Percentiles rank a stretch among this genome's conserved stretches.
These are phyloP conservation scores for Odontamblyopus rebecca DNA, from an alignment of 2,797 vertebrate genomes.

Conservation along the genomic window DNA sequence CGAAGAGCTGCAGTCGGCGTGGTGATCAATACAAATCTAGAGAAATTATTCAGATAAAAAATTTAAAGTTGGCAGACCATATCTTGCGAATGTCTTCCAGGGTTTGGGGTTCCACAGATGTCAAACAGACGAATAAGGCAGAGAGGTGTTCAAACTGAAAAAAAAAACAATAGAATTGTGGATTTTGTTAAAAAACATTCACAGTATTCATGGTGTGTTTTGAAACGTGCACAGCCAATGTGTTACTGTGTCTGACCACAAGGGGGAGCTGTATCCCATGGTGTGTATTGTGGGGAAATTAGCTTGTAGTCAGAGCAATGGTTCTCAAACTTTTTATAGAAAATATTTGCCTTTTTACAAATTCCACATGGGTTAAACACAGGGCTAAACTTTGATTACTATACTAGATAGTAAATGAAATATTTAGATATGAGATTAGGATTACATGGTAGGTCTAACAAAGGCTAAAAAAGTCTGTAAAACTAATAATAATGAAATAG, in stretches of 20 bases:
- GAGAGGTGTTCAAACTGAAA: constrained; percentile 40
- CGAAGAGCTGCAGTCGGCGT: constrained; percentile 1
- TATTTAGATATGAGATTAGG: background rate
- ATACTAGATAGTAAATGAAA: background rate
- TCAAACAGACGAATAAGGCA: constrained; percentile 59
- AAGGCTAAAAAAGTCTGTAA: background rate
- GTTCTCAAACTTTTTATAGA: constrained; percentile 5
- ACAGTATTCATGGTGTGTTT: constrained; percentile 40
- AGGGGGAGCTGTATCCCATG: constrained; percentile 61
- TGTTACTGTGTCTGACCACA: constrained; percentile 56
- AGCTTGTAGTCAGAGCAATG: constrained; percentile 16
- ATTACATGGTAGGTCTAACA: background rate
- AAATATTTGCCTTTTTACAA: background rate
- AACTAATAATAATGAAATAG: background rate
- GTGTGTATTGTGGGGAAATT: constrained; percentile 45
- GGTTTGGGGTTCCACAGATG: constrained; percentile 58
- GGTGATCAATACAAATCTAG: background rate
- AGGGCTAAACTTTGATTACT: constrained; percentile 1
- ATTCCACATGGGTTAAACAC: background rate
- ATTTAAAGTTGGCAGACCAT: constrained; percentile 45
- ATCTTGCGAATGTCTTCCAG: constrained; percentile 76
- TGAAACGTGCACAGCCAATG: constrained; percentile 43
- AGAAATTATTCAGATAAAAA: constrained; percentile 10
- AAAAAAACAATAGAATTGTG: constrained; percentile 6
- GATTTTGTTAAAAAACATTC: constrained; percentile 24